Evolutionary conservation across 2,797 vertebrate species (phyloP).

Genomic region (Cuculus canorus): DNA sequence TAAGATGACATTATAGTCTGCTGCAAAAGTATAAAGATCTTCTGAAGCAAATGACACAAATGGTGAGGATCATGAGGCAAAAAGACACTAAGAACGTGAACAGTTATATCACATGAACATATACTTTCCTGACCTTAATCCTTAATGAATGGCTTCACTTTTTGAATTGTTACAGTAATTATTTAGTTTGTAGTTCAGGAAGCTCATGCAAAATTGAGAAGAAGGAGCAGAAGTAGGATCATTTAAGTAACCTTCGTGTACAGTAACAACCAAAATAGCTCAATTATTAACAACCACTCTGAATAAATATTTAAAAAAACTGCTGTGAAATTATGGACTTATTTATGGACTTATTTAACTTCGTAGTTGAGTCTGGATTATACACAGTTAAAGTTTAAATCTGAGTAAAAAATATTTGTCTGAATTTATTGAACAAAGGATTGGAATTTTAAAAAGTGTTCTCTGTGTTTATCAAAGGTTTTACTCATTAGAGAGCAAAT

Average conservation of each 20-base stretch:
- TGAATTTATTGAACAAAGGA: background rate
- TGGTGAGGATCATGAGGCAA: background rate
- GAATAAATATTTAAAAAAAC: background rate
- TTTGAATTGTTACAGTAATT: background rate
- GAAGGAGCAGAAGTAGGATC: background rate
- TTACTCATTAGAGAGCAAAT: background rate
- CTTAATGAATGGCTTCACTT: background rate
- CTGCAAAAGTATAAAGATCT: background rate
- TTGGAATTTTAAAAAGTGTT: background rate
- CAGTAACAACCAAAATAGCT: background rate
- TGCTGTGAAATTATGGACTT: background rate
- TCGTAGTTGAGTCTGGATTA: background rate
- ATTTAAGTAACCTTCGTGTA: background rate
- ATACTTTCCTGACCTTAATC: background rate
- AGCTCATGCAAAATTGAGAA: background rate
- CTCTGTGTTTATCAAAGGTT: background rate
- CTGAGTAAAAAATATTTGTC: background rate
- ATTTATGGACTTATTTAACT: no score
- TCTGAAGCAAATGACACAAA: background rate
- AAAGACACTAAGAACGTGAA: background rate
- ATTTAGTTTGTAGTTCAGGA: background rate
- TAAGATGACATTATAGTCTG: background rate
- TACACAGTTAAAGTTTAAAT: background rate
- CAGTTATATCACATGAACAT: background rate
- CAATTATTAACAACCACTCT: background rate